Base-by-base conservation (phyloP, 2,113 vertebrate genomes). In the Ammodramus savannarum region DNA sequence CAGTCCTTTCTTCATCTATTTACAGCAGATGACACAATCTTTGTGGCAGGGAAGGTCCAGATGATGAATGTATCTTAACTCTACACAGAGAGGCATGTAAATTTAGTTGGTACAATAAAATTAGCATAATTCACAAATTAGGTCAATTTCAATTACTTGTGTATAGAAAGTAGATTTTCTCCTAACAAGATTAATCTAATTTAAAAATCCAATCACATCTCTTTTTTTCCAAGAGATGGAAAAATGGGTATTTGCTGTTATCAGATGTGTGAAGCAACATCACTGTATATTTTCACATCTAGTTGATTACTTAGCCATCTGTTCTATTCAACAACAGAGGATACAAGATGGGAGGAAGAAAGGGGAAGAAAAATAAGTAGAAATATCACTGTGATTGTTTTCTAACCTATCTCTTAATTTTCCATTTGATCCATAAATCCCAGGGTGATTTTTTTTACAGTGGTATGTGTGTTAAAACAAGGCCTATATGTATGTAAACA, bases 241-340 rank as follows among this genome's bases (percentile, higher is more conserved):
- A 61, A 92, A 89, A 68, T 21, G 48, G 58, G 51, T 16, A n/a
- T 77, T 91, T 77, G 46, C 85, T 95, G 76, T 55, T 86, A 87
- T 93, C 83, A 94, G 75, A 96, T 93, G 85, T 95, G 85, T 97
- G 90, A 96, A 95, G 63, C 84, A 88, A 88, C 57, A 75, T 89
- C 89, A 54, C 68, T 85, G 43, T 84, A 63, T 89, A 73, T 95
- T 95, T 94, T 97, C 90, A 89, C 90, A 96, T 86, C 63, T 92
- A 92, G 81, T 18, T 96, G 89, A 95, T 94, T 95, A 74, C 75
- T 96, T 93, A 96, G 90, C 87, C 80, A 93, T 91, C 92, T 96
- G 93, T 89, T 96, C 94, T 81, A 59, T 94, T 74, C 21, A 22
- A 77, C 54, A 90, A 51, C 78, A 68, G 36, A 81, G 48, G 51